phyloP scores from a whole-genome alignment of 2,113 vertebrate species.

The Chloroceryle aenea region DNA sequence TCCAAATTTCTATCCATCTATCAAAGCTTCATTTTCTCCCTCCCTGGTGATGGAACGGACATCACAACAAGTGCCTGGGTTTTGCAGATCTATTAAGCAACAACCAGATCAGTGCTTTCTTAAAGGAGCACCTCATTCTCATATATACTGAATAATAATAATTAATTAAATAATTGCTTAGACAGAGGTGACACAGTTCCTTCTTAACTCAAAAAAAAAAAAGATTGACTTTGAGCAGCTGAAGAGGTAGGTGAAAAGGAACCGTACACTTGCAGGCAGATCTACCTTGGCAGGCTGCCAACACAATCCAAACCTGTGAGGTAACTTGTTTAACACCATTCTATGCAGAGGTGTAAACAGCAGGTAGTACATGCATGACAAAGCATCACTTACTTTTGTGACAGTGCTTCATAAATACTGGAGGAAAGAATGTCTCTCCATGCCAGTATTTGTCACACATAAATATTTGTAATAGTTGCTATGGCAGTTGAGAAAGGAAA shows the following conservation, averaged over 20 bases:
- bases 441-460: constrained; percentile 74
- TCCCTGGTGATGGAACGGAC: neutral
- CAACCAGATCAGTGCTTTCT: constrained; percentile 40
- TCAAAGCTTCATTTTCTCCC: neutral
- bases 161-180: neutral
- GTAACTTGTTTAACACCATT: constrained; percentile 76
- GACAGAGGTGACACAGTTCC: neutral
- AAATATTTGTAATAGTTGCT: constrained; percentile 87
- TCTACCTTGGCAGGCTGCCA: constrained; percentile 76
- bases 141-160: neutral
- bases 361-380: constrained; percentile 72
- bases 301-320: constrained; percentile 64
- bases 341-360: constrained; percentile 75
- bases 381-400: constrained; percentile 79
- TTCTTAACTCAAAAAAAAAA: constrained; percentile 14
- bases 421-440: constrained; percentile 61
- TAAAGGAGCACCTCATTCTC: constrained; percentile 58
- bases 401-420: constrained; percentile 58
- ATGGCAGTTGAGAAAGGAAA: constrained; percentile 78
- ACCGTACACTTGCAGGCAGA: constrained; percentile 29
- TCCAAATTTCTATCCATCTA: neutral
- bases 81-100: constrained; percentile 40
- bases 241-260: constrained; percentile 20
- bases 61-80: neutral
- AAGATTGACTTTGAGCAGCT: neutral